Evolutionary conservation across 2,113 vertebrate genomes (phyloP), one percentile per base, ranked within the genome.

Genomic region (Ammodytes marinus): DNA sequence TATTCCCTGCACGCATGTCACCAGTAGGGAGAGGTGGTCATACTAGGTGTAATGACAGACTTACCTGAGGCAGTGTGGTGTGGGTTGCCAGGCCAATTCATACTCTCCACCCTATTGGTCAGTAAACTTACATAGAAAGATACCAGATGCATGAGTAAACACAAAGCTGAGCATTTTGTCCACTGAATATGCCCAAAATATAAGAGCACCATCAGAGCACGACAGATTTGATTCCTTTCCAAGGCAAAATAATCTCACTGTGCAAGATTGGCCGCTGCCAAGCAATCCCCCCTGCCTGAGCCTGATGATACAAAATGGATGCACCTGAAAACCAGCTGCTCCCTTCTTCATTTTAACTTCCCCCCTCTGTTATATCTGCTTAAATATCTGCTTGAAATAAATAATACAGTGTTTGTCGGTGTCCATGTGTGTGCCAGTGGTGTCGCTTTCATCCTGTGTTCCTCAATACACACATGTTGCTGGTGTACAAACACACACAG

Each of bases 291-390:
- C 39, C 59, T 27, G 27, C 17, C 42, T 40, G 5, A 60, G 19
- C 46, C 72, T 80, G 73, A 86, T 69, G 52, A 71, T 70, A 66
- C 42, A 78, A 74, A 84, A 80, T 71, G 61, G 50, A 74, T 79
- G 69, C 70, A 86, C 83, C 81, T 83, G 83, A 64, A 52, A 37
- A 79, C 50, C 76, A 80, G 63, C 52, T 78, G 40, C 57, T 58
- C 84, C 54, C 19, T 80, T 80, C 65, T 54, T 82, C 40, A 45
- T 54, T 72, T 60, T 37, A 53, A 5, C n/a, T 57, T 59, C 61
- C 14, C 15, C 42, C 2, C 19, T 39, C 52, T 42, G 63, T 66
- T 55, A 42, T 15, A 61, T 55, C 17, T 42, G 11, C 40, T 43
- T 46, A 13, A 46, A 81, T 61, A 15, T 75, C n/a, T 14, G 54